phyloP scores from a whole-genome alignment of 1,140 invertebrate species.

The Campodea augens region DNA sequence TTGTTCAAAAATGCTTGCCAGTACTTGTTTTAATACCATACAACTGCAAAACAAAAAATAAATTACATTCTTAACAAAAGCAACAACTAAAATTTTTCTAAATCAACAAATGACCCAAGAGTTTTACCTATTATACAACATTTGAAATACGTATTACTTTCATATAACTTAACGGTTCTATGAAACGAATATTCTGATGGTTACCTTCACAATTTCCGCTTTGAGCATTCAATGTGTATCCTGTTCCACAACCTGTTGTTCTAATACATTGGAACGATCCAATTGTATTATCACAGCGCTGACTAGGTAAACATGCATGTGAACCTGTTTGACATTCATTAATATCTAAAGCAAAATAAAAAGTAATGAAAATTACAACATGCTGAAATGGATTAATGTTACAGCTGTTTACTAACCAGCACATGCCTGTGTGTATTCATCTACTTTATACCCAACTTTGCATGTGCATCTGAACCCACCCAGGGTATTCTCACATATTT shows the following conservation, averaged over 20 bases:
- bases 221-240: conserved; percentile 78
- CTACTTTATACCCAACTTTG: conserved; percentile 28
- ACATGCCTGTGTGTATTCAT: conserved; percentile 31
- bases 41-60: neutral
- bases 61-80: neutral
- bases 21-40: no score
- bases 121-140: neutral
- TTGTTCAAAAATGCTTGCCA: no score
- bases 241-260: conserved; percentile 78
- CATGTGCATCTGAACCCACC: conserved; percentile 33
- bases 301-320: conserved; percentile 37
- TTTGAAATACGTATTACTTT: neutral
- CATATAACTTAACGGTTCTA: neutral
- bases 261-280: conserved; percentile 69
- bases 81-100: conserved; percentile 1
- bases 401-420: conserved; percentile 21
- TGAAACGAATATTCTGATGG: conserved; percentile 6
- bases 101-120: conserved; percentile 1
- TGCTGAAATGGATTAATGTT: neutral
- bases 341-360: conserved; percentile 27
- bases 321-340: conserved; percentile 39
- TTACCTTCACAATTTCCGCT: conserved; percentile 71
- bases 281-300: conserved; percentile 76
- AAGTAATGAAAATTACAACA: neutral
- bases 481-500: conserved; percentile 29